Conservation (phyloP, 64 coral and sea anemone genomes). For the Porites lutea region DNA sequence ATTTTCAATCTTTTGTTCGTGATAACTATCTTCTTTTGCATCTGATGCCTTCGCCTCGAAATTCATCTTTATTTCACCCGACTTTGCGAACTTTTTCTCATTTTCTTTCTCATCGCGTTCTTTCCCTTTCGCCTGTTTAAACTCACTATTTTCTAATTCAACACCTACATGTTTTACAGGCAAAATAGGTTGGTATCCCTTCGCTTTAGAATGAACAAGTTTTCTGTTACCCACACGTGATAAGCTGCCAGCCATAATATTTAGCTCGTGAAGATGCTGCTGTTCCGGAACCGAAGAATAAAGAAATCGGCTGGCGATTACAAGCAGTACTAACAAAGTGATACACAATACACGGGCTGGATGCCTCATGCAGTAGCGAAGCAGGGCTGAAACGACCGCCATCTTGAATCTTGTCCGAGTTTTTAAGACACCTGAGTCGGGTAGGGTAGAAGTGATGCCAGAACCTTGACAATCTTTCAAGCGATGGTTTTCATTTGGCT, state of each 20-base stretch:
- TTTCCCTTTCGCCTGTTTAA: neutral
- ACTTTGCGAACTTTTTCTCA: neutral
- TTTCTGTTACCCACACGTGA: neutral
- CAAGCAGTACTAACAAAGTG: neutral
- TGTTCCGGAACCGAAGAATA: conserved; percentile 37
- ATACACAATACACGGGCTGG: conserved; percentile 5
- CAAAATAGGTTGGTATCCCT: neutral
- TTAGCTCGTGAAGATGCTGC: conserved; percentile 5
- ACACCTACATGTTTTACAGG: neutral
- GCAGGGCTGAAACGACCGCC: neutral
- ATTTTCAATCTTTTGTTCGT: no score
- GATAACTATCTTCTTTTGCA: neutral
- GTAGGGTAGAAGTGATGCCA: no score
- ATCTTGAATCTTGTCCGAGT: neutral
- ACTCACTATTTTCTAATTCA: neutral
- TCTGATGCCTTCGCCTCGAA: neutral
- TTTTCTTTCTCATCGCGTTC: neutral
- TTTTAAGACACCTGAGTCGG: no score
- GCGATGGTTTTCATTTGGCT: no score
- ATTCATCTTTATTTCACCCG: neutral
- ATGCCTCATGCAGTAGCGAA: conserved; percentile 52
- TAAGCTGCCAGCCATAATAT: conserved; percentile 10
- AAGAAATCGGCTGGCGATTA: conserved; percentile 33
- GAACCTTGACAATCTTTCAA: no score
- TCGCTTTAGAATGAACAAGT: neutral